Evolutionary conservation across 2,888 invertebrate species (phyloP).

Genomic region (Odontocolon sp.): DNA sequence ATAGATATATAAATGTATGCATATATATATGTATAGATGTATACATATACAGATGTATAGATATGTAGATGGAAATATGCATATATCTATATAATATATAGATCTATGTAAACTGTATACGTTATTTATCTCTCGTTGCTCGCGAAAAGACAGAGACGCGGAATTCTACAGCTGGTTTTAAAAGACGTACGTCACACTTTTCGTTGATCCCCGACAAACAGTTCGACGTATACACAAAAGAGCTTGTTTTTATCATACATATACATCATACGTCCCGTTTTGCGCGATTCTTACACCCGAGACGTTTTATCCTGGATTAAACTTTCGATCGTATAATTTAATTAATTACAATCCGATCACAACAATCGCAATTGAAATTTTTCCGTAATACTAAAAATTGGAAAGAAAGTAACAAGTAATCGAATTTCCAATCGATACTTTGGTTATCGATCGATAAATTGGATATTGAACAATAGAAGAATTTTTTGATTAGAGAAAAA

Average conservation of each 20-base stretch:
- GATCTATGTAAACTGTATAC: background rate
- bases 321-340: no score
- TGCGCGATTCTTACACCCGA: no score
- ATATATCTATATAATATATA: background rate
- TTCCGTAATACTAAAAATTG: no score
- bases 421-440: no score
- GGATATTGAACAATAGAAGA: background rate
- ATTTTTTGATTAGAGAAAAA: background rate
- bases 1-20: background rate
- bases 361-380: background rate
- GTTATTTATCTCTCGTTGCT: constrained; percentile 22
- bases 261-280: no score
- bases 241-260: background rate
- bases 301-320: constrained; percentile 2
- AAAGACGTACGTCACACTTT: constrained; percentile 12
- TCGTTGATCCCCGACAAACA: constrained; percentile 17
- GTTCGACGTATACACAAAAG: constrained; percentile 9
- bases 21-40: background rate
- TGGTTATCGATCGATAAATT: no score
- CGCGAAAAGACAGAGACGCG: background rate
- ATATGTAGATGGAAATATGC: background rate
- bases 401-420: no score
- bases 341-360: no score
- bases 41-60: background rate
- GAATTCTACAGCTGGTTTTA: constrained; percentile 19